These are phyloP conservation scores for Chironomus tepperi DNA, from an alignment of 1,140 invertebrate species.

Conservation along the genomic window DNA sequence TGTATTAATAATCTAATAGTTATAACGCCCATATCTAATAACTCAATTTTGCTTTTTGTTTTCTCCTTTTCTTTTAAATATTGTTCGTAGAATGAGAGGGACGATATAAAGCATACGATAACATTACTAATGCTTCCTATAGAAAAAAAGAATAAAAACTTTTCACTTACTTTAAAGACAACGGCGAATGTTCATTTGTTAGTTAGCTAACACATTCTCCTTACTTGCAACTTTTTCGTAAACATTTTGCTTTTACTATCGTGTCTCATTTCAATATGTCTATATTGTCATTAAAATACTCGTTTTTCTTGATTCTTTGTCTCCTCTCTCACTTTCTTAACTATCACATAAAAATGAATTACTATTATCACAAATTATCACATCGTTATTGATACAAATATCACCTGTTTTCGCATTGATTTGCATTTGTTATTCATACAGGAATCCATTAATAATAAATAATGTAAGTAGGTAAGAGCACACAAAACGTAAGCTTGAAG, in stretches of 20 bases:
- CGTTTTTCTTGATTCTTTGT: background rate
- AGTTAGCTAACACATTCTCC: background rate
- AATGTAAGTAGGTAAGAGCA: too few relatives aligned
- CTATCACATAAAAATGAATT: background rate
- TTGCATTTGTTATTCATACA: slow-evolving; percentile 10
- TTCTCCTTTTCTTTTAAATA: background rate
- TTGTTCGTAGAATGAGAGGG: background rate
- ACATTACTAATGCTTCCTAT: background rate
- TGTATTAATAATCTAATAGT: background rate
- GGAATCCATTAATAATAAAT: background rate
- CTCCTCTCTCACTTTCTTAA: background rate
- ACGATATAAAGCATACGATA: background rate
- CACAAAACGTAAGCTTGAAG: too few relatives aligned
- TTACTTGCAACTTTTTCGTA: background rate
- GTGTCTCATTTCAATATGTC: background rate
- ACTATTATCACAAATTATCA: slow-evolving; percentile 9
- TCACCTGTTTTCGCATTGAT: background rate
- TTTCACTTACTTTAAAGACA: background rate
- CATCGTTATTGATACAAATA: slow-evolving; percentile 13
- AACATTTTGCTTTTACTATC: background rate
- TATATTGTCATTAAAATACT: background rate
- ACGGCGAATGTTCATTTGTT: background rate
- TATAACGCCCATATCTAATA: slow-evolving; percentile 7
- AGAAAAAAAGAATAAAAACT: background rate
- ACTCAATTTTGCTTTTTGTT: background rate